Conservation (phyloP, 1,140 invertebrate genomes). For the Drosophila simulans region DNA sequence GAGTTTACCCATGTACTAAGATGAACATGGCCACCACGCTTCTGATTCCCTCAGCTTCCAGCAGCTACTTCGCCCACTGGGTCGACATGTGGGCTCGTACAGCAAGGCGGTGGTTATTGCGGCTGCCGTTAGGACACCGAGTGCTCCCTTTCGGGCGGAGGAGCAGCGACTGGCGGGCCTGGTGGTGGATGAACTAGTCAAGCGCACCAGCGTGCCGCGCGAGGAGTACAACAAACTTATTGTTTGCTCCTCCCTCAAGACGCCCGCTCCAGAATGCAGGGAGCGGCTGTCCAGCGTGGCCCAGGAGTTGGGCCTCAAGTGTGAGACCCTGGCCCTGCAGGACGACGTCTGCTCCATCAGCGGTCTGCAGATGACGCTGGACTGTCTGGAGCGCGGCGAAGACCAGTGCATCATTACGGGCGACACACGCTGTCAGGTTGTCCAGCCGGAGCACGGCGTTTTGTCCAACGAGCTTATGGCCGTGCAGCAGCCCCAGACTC, state of each 20-base stretch:
- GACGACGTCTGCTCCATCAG: constrained; percentile 43
- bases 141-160: constrained; percentile 2
- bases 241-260: constrained; percentile 33
- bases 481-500: background rate
- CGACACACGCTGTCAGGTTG: constrained; percentile 39
- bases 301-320: constrained; percentile 50
- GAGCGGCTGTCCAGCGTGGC: constrained; percentile 18
- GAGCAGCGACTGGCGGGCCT: constrained; percentile 47
- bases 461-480: constrained; percentile 45
- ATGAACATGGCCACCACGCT: constrained; percentile 7
- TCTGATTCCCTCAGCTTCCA: constrained; percentile 14
- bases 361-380: constrained; percentile 51
- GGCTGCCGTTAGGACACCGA: constrained; percentile 68
- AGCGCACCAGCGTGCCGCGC: constrained; percentile 55
- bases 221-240: constrained; percentile 58
- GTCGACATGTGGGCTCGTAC: background rate
- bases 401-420: constrained; percentile 52
- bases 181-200: constrained; percentile 66
- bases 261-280: background rate
- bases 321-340: constrained; percentile 29
- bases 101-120: constrained; percentile 58
- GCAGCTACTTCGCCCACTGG: constrained; percentile 13
- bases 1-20: background rate
- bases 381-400: constrained; percentile 21
- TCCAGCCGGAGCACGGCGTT: constrained; percentile 14